Base-by-base conservation (phyloP, 2,888 invertebrate species). In the Blastobasis lacticolella region DNA sequence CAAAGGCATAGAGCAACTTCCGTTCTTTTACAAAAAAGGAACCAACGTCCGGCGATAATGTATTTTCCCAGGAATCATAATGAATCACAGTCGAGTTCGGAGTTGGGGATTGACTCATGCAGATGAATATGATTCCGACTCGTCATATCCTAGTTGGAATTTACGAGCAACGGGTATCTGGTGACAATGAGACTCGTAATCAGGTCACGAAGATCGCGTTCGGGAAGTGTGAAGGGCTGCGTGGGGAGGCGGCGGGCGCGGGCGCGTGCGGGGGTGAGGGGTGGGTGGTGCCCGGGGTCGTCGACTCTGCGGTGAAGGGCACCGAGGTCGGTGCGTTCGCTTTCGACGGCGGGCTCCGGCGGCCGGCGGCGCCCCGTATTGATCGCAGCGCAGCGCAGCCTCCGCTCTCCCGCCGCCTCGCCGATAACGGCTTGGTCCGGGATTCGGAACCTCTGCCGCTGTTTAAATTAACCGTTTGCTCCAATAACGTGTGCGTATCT, bases 281-380 rank as follows among this genome's bases (percentile, higher is more conserved):
- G 56, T 62, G 56, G 63, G 64, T 66, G 67, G 67, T 66, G 66
- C 62, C 66, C 70, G 74, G 76, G 86, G 85, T 86, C 86, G 82
- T 77, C 79, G 86, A 85, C 86, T 78, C 77, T 71, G 67, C 73
- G 73, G 78, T 82, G 87, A 85, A 85, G 86, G 85, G 82, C 85
- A 85, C 81, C 75, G 80, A 77, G 83, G 81, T 81, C 80, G 80
- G 71, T 70, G 78, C 83, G 82, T 82, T 82, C 83, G 81, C 82
- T 85, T 85, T 84, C 83, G 77, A 69, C 79, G 78, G 74, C 74
- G 72, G 64, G 67, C 23, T 23, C 23, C 23, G 23, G 81, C 82
- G 84, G 84, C 84, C 83, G 77, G 69, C 79, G 78, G 74, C 74
- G 72, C 65, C 66, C 61, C 69, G 73, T 83, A 81, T 83, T 81